Evolutionary conservation across 1,140 invertebrate genomes (phyloP), one percentile per base, ranked within the genome.

Genomic region (Melipona quadrifasciata): DNA sequence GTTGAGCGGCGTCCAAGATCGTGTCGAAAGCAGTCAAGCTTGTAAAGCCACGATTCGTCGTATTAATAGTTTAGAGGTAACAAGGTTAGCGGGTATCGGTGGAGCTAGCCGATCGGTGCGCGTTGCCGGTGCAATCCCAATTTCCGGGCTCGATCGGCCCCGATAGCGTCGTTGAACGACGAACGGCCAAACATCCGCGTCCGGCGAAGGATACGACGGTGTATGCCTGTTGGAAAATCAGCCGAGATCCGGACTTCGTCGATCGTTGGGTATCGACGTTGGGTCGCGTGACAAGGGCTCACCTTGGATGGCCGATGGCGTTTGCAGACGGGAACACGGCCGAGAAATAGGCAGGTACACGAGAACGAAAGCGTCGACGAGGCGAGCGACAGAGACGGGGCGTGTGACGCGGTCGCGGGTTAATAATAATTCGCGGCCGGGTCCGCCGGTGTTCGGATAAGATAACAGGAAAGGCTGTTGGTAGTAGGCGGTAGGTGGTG

Each of bases 401-500:
- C 86, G 79, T 72, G 73, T 78, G 78, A 84, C 86, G 83, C 74
- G 83, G 74, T 85, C 85, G 91, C 88, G 90, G 90, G 90, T 92
- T 93, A 93, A 93, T 94, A 93, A 92, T 92, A 93, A 94, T 93
- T 93, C 92, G 93, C 91, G 92, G 91, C 90, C 82, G 89, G 91
- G 90, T 88, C 39, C 84, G 91, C 89, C 91, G 93, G 93, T 94
- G 94, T 95, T 92, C 92, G 93, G 92, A 93, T 94, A 94, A 95
- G 94, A 95, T 95, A 95, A 95, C 94, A 94, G 94, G 92, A 94
- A 94, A 95, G 94, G 93, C 92, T 94, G 92, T 91, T 93, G 92
- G 94, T 94, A 94, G 94, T 94, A 94, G 94, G 92, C 90, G 92
- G 92, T 92, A 93, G 92, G 89, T 92, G 88, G 65, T 78, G 67